phyloP scores from a whole-genome alignment of 2,797 vertebrate species.

The Emys orbicularis region DNA sequence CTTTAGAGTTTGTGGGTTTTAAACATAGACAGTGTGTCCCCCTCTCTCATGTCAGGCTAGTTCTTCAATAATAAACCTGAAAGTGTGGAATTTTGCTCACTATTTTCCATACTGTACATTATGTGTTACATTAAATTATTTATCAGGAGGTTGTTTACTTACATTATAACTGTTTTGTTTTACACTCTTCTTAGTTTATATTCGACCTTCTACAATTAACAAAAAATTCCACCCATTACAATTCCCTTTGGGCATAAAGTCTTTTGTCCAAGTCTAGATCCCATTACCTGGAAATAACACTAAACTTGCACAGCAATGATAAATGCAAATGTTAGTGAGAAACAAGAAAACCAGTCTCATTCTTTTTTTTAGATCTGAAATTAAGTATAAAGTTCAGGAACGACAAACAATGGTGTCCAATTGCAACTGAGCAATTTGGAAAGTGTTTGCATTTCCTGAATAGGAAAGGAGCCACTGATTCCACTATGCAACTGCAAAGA shows the following conservation, averaged over 20 bases:
- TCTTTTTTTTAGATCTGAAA: background rate
- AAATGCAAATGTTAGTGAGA: background rate
- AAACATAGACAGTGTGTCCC: background rate
- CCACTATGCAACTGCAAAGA: slow-evolving; percentile 16
- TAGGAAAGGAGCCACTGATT: background rate
- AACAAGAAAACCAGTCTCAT: background rate
- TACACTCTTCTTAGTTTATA: background rate
- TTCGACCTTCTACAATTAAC: too few relatives aligned
- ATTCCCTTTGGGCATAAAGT: background rate
- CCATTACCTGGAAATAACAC: background rate
- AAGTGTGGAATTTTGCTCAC: background rate
- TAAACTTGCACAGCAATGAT: background rate
- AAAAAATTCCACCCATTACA: background rate
- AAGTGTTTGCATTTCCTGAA: background rate
- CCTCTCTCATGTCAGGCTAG: background rate
- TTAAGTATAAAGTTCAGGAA: slow-evolving; percentile 1
- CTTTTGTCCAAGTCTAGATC: background rate
- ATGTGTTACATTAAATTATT: background rate
- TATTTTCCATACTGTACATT: background rate
- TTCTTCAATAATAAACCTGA: background rate
- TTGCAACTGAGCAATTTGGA: slow-evolving; percentile 38
- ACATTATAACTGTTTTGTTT: background rate
- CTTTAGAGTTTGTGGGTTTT: background rate
- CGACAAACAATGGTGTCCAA: background rate
- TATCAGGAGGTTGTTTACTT: background rate